Conservation (phyloP, 2,113 vertebrate genomes). For the Trematomus loennbergii region DNA sequence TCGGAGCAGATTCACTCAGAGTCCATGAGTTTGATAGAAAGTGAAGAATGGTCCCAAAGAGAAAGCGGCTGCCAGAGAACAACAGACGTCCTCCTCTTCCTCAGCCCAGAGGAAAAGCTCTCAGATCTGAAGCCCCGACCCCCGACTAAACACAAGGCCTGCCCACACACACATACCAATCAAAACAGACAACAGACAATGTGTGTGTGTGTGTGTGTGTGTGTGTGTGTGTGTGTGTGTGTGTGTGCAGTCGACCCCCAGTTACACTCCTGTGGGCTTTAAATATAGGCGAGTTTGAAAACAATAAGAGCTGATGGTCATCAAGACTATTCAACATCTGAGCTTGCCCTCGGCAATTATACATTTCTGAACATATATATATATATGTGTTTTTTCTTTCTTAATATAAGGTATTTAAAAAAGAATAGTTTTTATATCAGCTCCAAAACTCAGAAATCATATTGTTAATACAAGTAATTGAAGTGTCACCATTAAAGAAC, state of each 20-base stretch:
- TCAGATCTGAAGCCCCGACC: conserved; percentile 6
- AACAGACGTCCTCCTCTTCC: conserved; percentile 55
- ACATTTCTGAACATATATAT: too few relatives aligned
- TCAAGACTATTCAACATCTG: too few relatives aligned
- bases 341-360: too few relatives aligned
- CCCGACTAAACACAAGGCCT: conserved; percentile 20
- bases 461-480: too few relatives aligned
- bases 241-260: neutral
- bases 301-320: neutral
- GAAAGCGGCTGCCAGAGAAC: conserved; percentile 42
- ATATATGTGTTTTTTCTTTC: too few relatives aligned
- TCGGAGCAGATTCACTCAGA: conserved; percentile 3
- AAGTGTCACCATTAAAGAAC: too few relatives aligned
- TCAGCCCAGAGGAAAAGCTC: conserved; percentile 50
- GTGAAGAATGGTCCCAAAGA: conserved; percentile 33
- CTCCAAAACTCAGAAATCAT: too few relatives aligned
- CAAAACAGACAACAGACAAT: neutral
- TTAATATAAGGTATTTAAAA: too few relatives aligned
- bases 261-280: too few relatives aligned
- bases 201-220: neutral
- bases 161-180: conserved; percentile 35
- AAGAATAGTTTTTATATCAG: too few relatives aligned
- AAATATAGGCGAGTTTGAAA: neutral
- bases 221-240: neutral
- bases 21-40: neutral